These are phyloP conservation scores for Eutolmus rufibarbis DNA, from an alignment of 2,888 invertebrate genomes.

Conservation along the genomic window DNA sequence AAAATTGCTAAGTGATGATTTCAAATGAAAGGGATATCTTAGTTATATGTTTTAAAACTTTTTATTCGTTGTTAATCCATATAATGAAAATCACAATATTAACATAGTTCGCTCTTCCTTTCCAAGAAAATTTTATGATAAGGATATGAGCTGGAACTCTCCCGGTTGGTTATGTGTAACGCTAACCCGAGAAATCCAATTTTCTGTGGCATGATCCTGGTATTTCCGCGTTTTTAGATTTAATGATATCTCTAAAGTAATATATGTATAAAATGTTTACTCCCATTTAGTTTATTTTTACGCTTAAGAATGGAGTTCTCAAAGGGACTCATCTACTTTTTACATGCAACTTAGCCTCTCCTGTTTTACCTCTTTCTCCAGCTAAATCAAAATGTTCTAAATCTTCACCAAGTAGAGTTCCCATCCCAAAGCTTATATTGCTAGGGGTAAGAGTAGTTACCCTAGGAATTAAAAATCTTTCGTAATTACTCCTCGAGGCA, in stretches of 20 bases:
- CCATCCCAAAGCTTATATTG: background rate
- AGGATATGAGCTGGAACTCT: too few relatives aligned
- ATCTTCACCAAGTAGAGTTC: background rate
- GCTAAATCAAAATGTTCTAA: background rate
- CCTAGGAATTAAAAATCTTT: background rate
- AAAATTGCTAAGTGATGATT: too few relatives aligned
- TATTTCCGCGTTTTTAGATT: background rate
- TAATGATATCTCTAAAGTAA: background rate
- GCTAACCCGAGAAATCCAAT: too few relatives aligned
- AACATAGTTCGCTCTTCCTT: too few relatives aligned
- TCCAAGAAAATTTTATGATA: too few relatives aligned
- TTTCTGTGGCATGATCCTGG: background rate
- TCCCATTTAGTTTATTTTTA: background rate
- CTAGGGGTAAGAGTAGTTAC: background rate
- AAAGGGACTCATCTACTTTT: background rate
- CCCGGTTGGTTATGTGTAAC: too few relatives aligned
- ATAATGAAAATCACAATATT: too few relatives aligned
- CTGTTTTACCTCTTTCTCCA: background rate
- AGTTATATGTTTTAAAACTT: too few relatives aligned
- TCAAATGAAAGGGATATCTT: too few relatives aligned
- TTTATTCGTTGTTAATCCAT: too few relatives aligned
- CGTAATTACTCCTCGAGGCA: background rate
- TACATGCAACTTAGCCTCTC: background rate
- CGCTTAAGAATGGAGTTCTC: background rate
- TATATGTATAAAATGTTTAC: background rate